Percentiles rank a stretch among this genome's conserved stretches.
phyloP scores from a whole-genome alignment of 2,113 vertebrate genomes.

The Trachemys scripta region DNA sequence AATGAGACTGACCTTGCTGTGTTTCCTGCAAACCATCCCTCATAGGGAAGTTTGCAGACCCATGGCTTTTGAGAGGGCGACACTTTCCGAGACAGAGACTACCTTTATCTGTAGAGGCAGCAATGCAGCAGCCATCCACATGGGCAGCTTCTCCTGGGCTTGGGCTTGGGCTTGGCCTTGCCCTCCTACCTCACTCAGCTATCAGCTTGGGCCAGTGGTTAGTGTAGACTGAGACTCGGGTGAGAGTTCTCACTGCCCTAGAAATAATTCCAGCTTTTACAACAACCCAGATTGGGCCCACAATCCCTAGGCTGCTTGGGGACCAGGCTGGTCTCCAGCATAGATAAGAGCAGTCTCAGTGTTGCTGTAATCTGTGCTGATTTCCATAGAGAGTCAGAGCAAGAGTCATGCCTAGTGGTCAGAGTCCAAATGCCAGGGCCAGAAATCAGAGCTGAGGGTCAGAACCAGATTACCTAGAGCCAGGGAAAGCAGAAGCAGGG shows the following conservation, averaged over 20 bases:
- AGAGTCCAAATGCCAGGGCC: neutral
- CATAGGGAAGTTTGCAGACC: fast-evolving
- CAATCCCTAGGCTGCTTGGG: neutral
- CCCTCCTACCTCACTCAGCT: neutral
- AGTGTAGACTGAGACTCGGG: neutral
- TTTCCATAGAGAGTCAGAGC: neutral
- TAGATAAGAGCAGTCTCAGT: neutral
- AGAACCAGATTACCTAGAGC: neutral
- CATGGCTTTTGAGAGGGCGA: neutral
- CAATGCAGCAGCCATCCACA: neutral
- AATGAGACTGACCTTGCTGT: neutral
- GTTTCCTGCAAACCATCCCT: neutral
- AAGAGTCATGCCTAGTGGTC: neutral
- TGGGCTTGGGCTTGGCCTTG: no score
- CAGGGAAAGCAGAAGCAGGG: neutral
- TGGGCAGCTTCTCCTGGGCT: neutral
- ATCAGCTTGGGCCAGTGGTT: no score
- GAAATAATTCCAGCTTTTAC: neutral
- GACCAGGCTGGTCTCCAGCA: neutral
- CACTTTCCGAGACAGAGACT: neutral
- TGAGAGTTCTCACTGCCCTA: neutral
- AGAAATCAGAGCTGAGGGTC: neutral
- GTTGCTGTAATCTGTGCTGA: neutral
- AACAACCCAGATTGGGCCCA: neutral
- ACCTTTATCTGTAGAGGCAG: neutral